Evolutionary conservation across 2,113 vertebrate genomes (phyloP), one percentile per base, ranked within the genome.

Genomic region (Neodon shergylaensis): DNA sequence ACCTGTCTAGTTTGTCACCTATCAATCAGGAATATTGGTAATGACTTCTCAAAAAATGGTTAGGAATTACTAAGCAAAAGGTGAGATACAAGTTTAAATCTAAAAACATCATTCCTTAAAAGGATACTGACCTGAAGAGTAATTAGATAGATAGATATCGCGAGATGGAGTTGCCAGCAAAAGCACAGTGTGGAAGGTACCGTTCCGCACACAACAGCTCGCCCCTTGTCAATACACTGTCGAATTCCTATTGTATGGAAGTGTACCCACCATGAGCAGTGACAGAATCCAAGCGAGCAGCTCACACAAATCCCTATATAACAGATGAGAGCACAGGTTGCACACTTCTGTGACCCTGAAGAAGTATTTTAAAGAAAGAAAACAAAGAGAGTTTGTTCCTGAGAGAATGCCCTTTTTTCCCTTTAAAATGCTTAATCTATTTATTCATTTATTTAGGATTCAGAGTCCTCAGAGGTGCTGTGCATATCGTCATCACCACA

Each of bases 61-160:
- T 33, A 95, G 36, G 13, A 88, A 21, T 96, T 39, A 85, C 33
- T 84, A 82, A 84, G 63, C 42, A 90, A 89, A 88, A 76, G 2
- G 16, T 92, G 66, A 95, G 70, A 11, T 68, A 42, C 26, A 33
- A 79, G 3, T 88, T 87, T 92, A 94, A 81, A 91, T n/a, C 3
- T 93, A 81, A 96, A 26, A 78, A 4, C 77, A 79, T 31, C 8
- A 52, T 92, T 96, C 91, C 36, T 74, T 79, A 39, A 74, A 91
- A 94, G 26, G 22, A 65, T 92, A 72, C 77, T 76, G 28, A 63
- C 7, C 33, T 61, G 79, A 72, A 72, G 88, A 85, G 31, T 21
- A 84, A 88, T 74, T 83, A 83, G 63, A 72, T 66, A 86, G 47
- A 54, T 70, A 82, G 26, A 26, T 9, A 70, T 9, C 68, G 61